Conservation (phyloP, 2,113 vertebrate genomes). For the Equus quagga region DNA sequence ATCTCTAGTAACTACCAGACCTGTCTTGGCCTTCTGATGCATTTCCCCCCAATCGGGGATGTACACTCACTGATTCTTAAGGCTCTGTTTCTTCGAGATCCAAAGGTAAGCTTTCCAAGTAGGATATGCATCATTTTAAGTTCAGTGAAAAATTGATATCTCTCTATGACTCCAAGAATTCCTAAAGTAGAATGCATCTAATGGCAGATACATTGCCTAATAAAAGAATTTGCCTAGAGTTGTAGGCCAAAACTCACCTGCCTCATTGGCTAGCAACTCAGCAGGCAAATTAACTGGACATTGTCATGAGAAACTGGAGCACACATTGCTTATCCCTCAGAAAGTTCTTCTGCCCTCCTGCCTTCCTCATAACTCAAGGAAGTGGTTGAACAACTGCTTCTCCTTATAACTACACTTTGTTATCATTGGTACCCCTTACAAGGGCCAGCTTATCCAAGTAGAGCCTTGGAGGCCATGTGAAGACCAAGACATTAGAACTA, state of each 20-base stretch:
- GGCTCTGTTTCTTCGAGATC: conserved; percentile 97
- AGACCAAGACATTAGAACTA: conserved; percentile 17
- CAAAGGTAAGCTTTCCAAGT: conserved; percentile 91
- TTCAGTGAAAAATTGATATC: conserved; percentile 44
- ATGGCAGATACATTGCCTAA: neutral
- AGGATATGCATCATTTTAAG: neutral
- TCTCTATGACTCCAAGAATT: conserved; percentile 26
- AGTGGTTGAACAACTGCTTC: neutral
- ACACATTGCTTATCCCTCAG: neutral
- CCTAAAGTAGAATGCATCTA: neutral
- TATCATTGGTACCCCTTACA: neutral
- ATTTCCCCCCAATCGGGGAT: conserved; percentile 96
- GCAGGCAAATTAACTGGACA: neutral
- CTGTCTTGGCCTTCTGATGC: conserved; percentile 98
- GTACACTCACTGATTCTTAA: conserved; percentile 96
- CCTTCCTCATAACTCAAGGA: neutral
- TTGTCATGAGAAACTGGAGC: neutral
- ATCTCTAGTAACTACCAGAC: conserved; percentile 99
- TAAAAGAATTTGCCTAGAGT: conserved; percentile 53
- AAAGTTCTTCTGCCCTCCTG: neutral
- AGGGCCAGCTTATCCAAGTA: neutral
- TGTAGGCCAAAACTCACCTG: neutral
- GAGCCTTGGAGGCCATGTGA: neutral
- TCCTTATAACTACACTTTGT: neutral
- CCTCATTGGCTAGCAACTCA: neutral